Evolutionary conservation across 2,113 vertebrate genomes (phyloP), one percentile per base, ranked within the genome.

Genomic region (Apeltes quadracus): DNA sequence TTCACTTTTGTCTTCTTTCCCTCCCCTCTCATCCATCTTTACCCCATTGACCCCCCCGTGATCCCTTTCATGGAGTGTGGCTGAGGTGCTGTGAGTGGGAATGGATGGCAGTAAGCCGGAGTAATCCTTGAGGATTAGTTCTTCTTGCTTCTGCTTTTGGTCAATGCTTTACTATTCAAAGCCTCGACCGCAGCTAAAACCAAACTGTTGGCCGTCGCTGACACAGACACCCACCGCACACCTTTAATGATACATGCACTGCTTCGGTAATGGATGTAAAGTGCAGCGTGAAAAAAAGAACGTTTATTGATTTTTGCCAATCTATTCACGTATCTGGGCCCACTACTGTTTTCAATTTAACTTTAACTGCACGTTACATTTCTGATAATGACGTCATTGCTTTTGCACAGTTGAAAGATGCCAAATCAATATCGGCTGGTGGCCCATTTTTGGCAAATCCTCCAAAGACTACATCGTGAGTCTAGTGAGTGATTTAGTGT

Each of bases 111-210:
- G 73, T 92, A 93, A 92, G 72, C 77, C 43, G 62, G 55, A 78
- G 69, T 92, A 93, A 90, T 85, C 84, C 86, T n/a, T 1, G 7
- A 61, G 84, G 91, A 89, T 93, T 92, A 92, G 75, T 71, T 71
- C 69, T 91, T 86, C 84, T 76, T 85, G 84, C 65, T 80, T 83
- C 86, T 87, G 69, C 87, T 90, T 91, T 79, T 72, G 79, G 72
- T 57, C 67, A 53, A 70, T 81, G 75, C 74, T 69, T 82, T 84
- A 86, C 88, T 93, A 86, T 91, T 92, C 84, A 64, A 66, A 89
- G 88, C 79, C 59, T 83, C 72, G 50, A 43, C 32, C 20, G n/a
- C n/a, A 66, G 79, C 80, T 90, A 83, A 90, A 89, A 90, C 88
- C 81, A 78, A 85, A 81, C 61, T 27, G 44, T 69, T 75, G 69